Evolutionary conservation across 2,888 invertebrate genomes (phyloP).

Genomic region (Allygus modestus): DNA sequence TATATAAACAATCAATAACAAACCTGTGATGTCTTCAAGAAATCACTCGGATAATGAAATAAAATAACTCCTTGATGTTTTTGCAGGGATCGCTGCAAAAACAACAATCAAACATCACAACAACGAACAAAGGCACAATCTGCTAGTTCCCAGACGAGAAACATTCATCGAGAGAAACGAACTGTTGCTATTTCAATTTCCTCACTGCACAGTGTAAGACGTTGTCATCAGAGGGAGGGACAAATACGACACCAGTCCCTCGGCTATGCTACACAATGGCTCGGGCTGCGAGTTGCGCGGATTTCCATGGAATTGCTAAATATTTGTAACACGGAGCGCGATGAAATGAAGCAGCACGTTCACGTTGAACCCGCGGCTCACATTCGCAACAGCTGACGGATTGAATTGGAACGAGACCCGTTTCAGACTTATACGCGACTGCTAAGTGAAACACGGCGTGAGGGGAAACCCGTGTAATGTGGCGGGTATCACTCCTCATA

Average conservation of each 20-base stretch:
- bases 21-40: too few relatives aligned
- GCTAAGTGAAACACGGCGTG: too few relatives aligned
- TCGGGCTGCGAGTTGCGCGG: background rate
- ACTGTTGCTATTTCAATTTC: constrained; percentile 1
- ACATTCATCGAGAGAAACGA: background rate
- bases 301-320: constrained; percentile 56
- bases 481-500: background rate
- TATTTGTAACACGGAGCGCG: background rate
- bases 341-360: background rate
- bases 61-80: too few relatives aligned
- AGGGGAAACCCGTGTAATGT: background rate
- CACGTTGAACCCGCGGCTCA: too few relatives aligned
- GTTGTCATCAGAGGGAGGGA: background rate
- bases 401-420: background rate
- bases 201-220: background rate
- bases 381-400: constrained; percentile 14
- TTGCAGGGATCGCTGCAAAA: too few relatives aligned
- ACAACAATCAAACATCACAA: too few relatives aligned
- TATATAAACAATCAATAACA: too few relatives aligned
- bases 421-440: too few relatives aligned
- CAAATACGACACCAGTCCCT: background rate
- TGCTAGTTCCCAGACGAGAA: too few relatives aligned
- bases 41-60: too few relatives aligned
- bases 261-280: constrained; percentile 6
- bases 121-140: too few relatives aligned